Conservation (phyloP, 2,888 invertebrate genomes). For the Catocala fraxini region DNA sequence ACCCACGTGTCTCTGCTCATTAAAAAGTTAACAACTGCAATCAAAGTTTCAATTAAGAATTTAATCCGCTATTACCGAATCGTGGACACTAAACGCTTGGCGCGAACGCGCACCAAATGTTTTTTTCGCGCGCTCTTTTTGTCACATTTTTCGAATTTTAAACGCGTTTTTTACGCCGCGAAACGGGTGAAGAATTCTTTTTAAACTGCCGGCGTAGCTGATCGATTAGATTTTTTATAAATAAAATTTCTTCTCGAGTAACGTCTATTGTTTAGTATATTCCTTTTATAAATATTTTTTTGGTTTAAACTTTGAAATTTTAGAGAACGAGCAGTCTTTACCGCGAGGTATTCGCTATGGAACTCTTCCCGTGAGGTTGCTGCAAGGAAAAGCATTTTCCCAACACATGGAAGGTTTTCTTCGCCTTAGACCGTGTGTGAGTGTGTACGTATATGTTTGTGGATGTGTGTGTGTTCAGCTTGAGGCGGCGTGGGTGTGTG, state of each 20-base stretch:
- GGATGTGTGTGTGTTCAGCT: conserved; percentile 70
- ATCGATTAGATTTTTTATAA: conserved; percentile 69
- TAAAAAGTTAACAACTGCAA: conserved; percentile 58
- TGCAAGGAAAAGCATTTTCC: conserved; percentile 87
- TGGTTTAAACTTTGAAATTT: conserved; percentile 57
- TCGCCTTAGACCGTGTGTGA: conserved; percentile 69
- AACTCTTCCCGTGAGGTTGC: conserved; percentile 87
- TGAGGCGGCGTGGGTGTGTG: conserved; percentile 57
- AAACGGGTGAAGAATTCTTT: conserved; percentile 79
- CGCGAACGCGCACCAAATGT: conserved; percentile 58
- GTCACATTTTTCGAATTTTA: conserved; percentile 61
- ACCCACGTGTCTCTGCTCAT: conserved; percentile 68
- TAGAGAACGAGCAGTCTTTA: conserved; percentile 84
- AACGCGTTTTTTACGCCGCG: conserved; percentile 67
- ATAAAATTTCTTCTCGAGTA: conserved; percentile 31
- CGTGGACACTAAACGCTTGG: conserved; percentile 62
- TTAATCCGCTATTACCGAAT: conserved; percentile 49
- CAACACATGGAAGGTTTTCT: conserved; percentile 86
- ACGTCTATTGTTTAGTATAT: conserved; percentile 52
- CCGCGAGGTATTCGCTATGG: conserved; percentile 88
- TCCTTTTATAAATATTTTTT: conserved; percentile 49
- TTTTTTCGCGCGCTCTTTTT: conserved; percentile 52
- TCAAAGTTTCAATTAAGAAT: conserved; percentile 72
- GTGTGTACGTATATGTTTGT: conserved; percentile 59
- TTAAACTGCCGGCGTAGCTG: conserved; percentile 64